These are phyloP conservation scores for Oscarella lobularis DNA, from an alignment of 37 sponge, comb jelly and placozoan species.

Conservation along the genomic window DNA sequence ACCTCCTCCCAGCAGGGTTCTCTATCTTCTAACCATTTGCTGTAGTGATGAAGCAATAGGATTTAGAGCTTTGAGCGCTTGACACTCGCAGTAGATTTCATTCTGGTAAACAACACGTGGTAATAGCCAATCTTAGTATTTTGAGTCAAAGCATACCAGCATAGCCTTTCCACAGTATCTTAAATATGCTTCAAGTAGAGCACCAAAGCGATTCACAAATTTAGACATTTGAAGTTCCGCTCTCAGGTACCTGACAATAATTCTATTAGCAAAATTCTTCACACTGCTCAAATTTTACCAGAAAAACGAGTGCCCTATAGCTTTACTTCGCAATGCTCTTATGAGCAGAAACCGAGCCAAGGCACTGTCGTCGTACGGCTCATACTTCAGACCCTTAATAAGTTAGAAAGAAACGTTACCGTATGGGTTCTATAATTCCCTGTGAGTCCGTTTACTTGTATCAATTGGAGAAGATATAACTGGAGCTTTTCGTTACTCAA, in stretches of 20 bases:
- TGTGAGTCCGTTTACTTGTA: conserved; percentile 23
- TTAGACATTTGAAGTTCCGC: conserved; percentile 82
- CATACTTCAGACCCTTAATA: conserved; percentile 76
- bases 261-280: too few relatives aligned
- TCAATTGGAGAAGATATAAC: conserved; percentile 59
- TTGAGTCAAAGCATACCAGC: too few relatives aligned
- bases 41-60: too few relatives aligned
- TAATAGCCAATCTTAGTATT: too few relatives aligned
- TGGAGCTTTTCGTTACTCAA: conserved; percentile 49
- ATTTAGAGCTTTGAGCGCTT: too few relatives aligned
- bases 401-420: neutral
- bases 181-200: conserved; percentile 77
- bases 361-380: conserved; percentile 75
- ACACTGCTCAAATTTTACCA: conserved; percentile 40
- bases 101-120: too few relatives aligned
- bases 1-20: too few relatives aligned
- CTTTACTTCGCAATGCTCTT: conserved; percentile 69
- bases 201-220: conserved; percentile 68
- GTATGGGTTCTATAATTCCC: neutral
- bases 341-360: conserved; percentile 69
- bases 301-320: conserved; percentile 82
- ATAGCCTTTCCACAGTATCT: conserved; percentile 64
- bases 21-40: too few relatives aligned
- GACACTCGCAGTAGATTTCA: too few relatives aligned
- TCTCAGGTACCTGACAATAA: conserved; percentile 65